Evolutionary conservation across 2,888 invertebrate genomes (phyloP), one percentile per base, ranked within the genome.

Genomic region (Troides oblongomaculatus): DNA sequence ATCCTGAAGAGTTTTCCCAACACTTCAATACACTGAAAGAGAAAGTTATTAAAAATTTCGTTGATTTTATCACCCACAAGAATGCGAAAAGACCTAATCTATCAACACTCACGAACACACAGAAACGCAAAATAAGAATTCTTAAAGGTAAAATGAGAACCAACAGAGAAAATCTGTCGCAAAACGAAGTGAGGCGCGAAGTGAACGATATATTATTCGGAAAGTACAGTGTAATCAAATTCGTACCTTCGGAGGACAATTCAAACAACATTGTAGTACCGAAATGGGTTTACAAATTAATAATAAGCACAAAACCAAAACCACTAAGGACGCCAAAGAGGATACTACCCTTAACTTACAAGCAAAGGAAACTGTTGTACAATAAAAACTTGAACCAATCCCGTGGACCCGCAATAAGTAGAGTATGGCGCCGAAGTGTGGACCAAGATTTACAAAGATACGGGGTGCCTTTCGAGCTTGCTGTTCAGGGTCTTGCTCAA

Each of bases 401-500:
- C 12, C 69, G 61, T 36, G 71, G 70, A 59, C 66, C 66, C 18
- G 14, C 12, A 56, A 30, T 64, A 14, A 72, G n/a, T 12, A 68
- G 21, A 72, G 71, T 62, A 73, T 78, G 75, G 77, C 79, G 84
- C n/a, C 76, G 81, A 36, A 79, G 72, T 64, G 57, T 72, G 4
- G 71, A 72, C 1, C 65, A 74, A 18, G 72, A 76, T 10, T 53
- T 74, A 18, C 69, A 73, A 30, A 73, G 74, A 43, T 78, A 76
- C 56, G 88, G 86, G 1, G 74, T 86, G 2, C 90, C 90, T 0
- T 89, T 90, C 60, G 80, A 84, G 60, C 73, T 89, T 30, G 77
- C 86, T 36, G 69, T 89, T 3, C 74, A 85, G 62, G 89, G 86
- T 0, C 71, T 89, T 64, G 87, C 84, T 0, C 89, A 89, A 76